phyloP scores from a whole-genome alignment of 2,888 invertebrate species.

The Chorisops tibialis region DNA sequence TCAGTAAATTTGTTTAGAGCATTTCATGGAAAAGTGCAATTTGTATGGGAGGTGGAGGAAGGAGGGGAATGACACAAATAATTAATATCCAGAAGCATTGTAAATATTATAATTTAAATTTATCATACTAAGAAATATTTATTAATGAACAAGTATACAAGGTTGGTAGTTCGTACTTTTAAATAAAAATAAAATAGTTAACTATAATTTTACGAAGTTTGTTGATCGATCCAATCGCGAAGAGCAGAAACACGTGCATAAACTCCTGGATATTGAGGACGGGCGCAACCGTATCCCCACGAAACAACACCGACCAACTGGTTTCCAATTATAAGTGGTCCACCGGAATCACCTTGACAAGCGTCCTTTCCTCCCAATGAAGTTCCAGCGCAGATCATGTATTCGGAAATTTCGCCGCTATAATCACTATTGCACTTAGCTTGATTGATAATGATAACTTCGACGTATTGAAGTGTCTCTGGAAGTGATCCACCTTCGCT shows the following conservation, averaged over 20 bases:
- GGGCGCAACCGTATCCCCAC: slow-evolving; percentile 17
- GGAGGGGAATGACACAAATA: no score
- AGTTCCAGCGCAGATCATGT: slow-evolving; percentile 46
- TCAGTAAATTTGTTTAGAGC: no score
- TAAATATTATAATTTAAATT: no score
- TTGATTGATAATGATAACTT: slow-evolving; percentile 39
- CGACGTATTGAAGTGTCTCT: slow-evolving; percentile 39
- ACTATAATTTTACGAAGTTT: no score
- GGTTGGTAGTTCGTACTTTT: no score
- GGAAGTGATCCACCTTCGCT: slow-evolving; percentile 35
- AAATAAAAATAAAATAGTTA: no score
- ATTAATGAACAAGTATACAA: no score
- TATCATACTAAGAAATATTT: no score
- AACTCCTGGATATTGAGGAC: slow-evolving; percentile 7
- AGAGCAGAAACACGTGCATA: neutral
- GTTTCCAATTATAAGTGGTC: slow-evolving; percentile 3
- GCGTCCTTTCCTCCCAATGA: slow-evolving; percentile 41
- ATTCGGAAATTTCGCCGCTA: slow-evolving; percentile 36
- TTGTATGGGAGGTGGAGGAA: no score
- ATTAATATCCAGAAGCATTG: no score
- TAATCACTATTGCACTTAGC: slow-evolving; percentile 38
- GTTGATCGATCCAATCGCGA: slow-evolving; percentile 6
- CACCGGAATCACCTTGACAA: slow-evolving; percentile 20
- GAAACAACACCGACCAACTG: slow-evolving; percentile 16
- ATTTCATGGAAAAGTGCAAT: no score